Conservation (phyloP, 2,888 invertebrate species). For the Graphium colonna region DNA sequence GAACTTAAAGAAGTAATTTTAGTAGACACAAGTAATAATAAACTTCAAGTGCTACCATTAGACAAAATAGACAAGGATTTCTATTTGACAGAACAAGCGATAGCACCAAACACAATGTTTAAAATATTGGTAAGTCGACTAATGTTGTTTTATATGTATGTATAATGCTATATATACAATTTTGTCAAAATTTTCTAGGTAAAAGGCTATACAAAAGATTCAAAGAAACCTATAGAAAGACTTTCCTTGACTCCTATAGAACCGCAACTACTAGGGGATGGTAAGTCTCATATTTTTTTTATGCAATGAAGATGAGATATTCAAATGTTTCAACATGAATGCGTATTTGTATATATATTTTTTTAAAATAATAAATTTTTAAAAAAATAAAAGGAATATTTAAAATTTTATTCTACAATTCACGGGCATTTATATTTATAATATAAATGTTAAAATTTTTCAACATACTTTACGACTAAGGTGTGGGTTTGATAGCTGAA, state of each 20-base stretch:
- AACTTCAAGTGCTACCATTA: slow-evolving; percentile 36
- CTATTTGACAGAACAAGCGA: slow-evolving; percentile 39
- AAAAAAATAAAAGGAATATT: too few species aligned
- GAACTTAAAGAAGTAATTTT: slow-evolving; percentile 37
- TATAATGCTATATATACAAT: too few species aligned
- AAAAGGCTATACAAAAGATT: slow-evolving; percentile 36
- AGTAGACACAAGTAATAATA: slow-evolving; percentile 36
- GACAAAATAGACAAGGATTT: slow-evolving; percentile 34
- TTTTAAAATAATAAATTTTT: too few species aligned
- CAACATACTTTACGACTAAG: too few species aligned
- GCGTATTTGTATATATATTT: too few species aligned
- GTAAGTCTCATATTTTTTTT: slow-evolving; percentile 26
- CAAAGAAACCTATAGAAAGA: slow-evolving; percentile 34
- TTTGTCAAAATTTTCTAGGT: slow-evolving; percentile 38
- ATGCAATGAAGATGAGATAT: too few species aligned
- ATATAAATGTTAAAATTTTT: too few species aligned
- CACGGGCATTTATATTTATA: too few species aligned
- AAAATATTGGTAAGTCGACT: slow-evolving; percentile 36
- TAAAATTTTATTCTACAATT: too few species aligned
- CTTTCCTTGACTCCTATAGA: slow-evolving; percentile 39
- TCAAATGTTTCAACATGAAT: too few species aligned
- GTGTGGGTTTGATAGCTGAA: too few species aligned
- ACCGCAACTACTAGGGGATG: slow-evolving; percentile 32
- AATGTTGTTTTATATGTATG: too few species aligned
- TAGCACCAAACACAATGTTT: slow-evolving; percentile 42